Evolutionary conservation across 2,888 invertebrate genomes (phyloP), one percentile per base, ranked within the genome.

Genomic region (Athalia circularis): DNA sequence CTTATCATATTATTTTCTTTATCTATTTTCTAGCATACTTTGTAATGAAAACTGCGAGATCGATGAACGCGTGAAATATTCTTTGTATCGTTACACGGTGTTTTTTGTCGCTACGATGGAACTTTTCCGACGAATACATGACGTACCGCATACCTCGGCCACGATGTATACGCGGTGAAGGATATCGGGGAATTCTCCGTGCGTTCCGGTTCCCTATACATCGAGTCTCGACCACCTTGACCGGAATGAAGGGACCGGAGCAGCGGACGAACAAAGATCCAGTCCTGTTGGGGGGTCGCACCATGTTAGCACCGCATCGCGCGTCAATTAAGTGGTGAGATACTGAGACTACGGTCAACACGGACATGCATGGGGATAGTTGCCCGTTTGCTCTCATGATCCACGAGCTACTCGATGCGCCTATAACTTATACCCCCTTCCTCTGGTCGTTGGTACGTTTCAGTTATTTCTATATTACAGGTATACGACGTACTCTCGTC

Each of bases 261-360:
- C 57, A 59, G 59, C 59, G 59, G 88, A 88, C 87, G 88, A 89
- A 89, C 89, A 88, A 86, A 87, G 88, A 88, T 88, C 83, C 79
- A 67, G 81, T 81, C 82, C 74, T 82, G 85, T 85, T 87, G 89
- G 89, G 90, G 87, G 90, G 89, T 89, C 90, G 89, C 88, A 85
- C 86, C 88, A 88, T 88, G 89, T 90, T 88, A 89, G 86, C 86
- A 87, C 87, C 86, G 87, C 86, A 89, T 88, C 88, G 89, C 88
- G 90, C 89, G 90, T 90, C 90, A 90, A 90, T 90, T 90, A 90
- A 90, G 90, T 88, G 88, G 86, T 89, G 88, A 90, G 90, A 90
- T 90, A 90, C 89, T 88, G 88, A 84, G 86, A 86, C 88, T 87
- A 84, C 87, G 88, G 87, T 87, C 87, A 87, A 86, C 87, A 84